Evolutionary conservation across 2,113 vertebrate species (phyloP), one percentile per base, ranked within the genome.

Genomic region (Dissostichus mawsoni): DNA sequence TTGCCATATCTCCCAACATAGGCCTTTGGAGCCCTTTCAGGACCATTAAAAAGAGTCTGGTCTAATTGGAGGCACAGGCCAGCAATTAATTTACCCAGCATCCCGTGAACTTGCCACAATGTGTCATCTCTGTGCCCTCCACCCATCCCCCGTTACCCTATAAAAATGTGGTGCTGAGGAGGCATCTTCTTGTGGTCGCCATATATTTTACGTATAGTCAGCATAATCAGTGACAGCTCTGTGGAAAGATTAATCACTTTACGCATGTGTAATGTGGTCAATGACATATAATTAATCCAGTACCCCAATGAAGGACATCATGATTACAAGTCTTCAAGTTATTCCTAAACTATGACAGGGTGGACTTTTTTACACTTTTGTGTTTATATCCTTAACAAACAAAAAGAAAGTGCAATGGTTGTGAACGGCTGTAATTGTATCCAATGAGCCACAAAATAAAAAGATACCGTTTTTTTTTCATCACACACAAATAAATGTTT

Each of bases 61-160:
- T 92, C 90, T 94, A 96, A 95, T 94, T 94, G 92, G 90, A 89
- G 68, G 87, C 82, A 80, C 81, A 92, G 90, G 90, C 88, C 91
- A 75, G 88, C 89, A 89, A 94, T 94, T 94, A 90, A 95, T 94
- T 95, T 87, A 86, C 80, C 88, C 92, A 87, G 76, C 73, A 86
- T 87, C 77, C 86, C 83, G 52, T 91, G 89, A 90, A 89, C 88
- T 88, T 76, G 80, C 87, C 82, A 89, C 80, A 74, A 76, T 61
- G 69, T 75, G 73, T 90, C 73, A 62, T 86, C 68, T 83, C 70
- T 75, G 75, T 86, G 81, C 84, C 85, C 84, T 64, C 64, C 44
- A 23, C 81, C 85, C 87, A 80, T 55, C 66, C 89, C 80, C 80
- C 36, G 0, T 44, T 72, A 41, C 69, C 62, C 59, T 55, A n/a